Evolutionary conservation across 1,140 invertebrate species (phyloP), one percentile per base, ranked within the genome.

Genomic region (Zaprionus nigranus): DNA sequence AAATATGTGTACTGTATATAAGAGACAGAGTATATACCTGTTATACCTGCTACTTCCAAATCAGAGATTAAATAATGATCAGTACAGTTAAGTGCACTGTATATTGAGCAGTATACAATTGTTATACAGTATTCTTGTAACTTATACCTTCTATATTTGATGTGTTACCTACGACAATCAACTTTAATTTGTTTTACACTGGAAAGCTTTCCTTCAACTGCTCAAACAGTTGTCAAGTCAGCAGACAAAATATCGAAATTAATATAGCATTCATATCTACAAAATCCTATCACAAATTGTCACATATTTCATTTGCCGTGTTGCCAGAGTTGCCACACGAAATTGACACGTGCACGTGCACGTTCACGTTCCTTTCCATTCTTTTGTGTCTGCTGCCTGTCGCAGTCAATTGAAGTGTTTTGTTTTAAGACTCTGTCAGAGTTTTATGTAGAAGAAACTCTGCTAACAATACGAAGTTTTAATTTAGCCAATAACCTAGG

Each of bases 311-410:
- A 34, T 58, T 30, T 72, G 34, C 5, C 30, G 6, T 59, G 4
- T 53, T n/a, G 40, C 22, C 51, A 38, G 54, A 69, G 43, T 64
- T 75, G 59, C 68, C 20, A 26, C 58, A 81, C 78, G 69, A 87
- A 88, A 88, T 90, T 81, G 85, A 85, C 85, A 90, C 74, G 75
- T 72, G 83, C 38, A n/a, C 5, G 26, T 28, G 58, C 17, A 12
- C 40, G 20, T 17, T 20, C 17, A 15, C 15, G 2, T 58, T 6
- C 15, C 13, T 13, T 13, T 66, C 15, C 56, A 30, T 9, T 30
- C 6, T 30, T 7, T 30, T 70, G 22, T 70, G 24, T 59, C 67
- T 60, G 46, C 20, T 53, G 62, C 13, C 59, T 59, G 56, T 51
- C 60, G 22, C 11, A 17, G 15, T 54, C 62, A 56, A 76, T 53